Base-by-base conservation (phyloP, 2,797 vertebrate genomes). In the Lepilemur septentrionalis region DNA sequence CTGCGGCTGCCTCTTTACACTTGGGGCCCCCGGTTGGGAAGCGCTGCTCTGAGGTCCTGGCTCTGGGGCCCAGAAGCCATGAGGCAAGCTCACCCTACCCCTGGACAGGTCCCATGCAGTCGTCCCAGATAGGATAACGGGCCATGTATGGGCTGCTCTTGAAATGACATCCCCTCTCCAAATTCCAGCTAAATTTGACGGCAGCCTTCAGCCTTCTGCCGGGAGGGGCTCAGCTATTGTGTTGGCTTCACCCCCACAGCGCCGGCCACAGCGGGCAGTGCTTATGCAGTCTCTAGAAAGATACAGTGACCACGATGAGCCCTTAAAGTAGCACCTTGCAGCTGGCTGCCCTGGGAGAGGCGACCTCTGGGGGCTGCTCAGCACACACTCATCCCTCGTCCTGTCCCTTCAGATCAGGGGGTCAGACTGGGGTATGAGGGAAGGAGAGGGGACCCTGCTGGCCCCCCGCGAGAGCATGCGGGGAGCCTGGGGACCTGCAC, bases 401-500 rank as follows among this genome's bases (percentile, higher is more conserved):
- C 55, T 30, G 17, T 9, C 67, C 23, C 28, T 43, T 2, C 17
- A 3, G 9, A 35, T 61, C 14, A 15, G 88, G 61, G 5, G 11
- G 0, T 1, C 38, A 17, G 46, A 2, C 8, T 52, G 11, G 13
- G 23, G 0, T 11, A 9, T 32, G 2, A 4, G n/a, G n/a, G 30
- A 43, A 41, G 59, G 69, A 35, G 38, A 67, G 35, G 17, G 57
- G 55, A 25, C 20, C 20, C 25, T 72, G 18, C 30, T 4, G 11
- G 22, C 14, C 10, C 30, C 30, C n/a, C 9, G 18, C 57, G 11
- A 43, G 13, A 10, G 28, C 46, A 50, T 30, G 0, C 15, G 14
- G 59, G 0, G 28, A 59, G 11, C 70, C 22, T 22, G 13, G 13
- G 55, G 10, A 30, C 20, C 69, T 0, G 8, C 46, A 46, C 5